These are phyloP conservation scores for Equus quagga DNA, from an alignment of 2,113 vertebrate genomes.

Conservation along the genomic window DNA sequence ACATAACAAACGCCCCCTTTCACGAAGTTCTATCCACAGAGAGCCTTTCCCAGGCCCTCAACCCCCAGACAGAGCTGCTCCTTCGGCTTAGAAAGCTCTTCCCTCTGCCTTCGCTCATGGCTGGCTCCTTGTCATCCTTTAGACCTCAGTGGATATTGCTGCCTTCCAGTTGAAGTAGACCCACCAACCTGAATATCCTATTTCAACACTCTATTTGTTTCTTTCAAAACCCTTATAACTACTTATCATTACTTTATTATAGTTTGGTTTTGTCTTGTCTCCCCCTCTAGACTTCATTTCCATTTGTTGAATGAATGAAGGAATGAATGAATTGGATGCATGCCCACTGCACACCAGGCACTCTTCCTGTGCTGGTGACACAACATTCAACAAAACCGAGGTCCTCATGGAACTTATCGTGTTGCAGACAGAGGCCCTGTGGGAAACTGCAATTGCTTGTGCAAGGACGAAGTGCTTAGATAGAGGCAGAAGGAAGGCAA, in stretches of 20 bases:
- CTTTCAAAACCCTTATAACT: background rate
- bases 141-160: background rate
- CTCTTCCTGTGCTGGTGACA: background rate
- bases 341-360: background rate
- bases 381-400: background rate
- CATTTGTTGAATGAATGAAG: background rate
- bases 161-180: background rate
- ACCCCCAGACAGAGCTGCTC: accelerated
- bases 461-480: constrained; percentile 72
- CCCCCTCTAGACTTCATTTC: background rate
- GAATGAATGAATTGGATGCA: background rate
- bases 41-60: background rate
- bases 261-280: background rate
- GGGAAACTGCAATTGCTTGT: constrained; percentile 51
- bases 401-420: background rate
- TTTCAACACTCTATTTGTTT: background rate
- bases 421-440: background rate
- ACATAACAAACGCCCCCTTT: background rate
- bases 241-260: background rate
- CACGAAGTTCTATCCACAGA: background rate
- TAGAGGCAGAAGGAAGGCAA: constrained; percentile 80
- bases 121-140: background rate
- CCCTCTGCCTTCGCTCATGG: background rate
- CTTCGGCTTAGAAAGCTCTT: background rate
- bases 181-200: background rate